Evolutionary conservation across 2,797 vertebrate genomes (phyloP).

Genomic region (Lacerta viridis): DNA sequence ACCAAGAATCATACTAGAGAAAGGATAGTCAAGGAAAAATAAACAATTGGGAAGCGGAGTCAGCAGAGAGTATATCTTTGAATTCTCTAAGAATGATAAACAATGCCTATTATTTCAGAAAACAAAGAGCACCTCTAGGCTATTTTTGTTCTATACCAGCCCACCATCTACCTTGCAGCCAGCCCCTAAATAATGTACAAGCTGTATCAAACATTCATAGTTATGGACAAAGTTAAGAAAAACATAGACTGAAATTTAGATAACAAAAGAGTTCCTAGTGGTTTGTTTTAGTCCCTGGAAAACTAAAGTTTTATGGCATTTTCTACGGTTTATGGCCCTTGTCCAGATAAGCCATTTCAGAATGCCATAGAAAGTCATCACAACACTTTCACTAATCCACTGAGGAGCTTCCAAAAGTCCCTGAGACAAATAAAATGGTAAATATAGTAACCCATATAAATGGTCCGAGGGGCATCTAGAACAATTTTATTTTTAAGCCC

Average conservation of each 20-base stretch:
- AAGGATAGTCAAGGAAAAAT: neutral
- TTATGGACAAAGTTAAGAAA: conserved; percentile 69
- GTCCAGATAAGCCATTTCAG: conserved; percentile 69
- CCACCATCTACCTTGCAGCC: conserved; percentile 61
- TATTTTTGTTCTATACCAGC: conserved; percentile 62
- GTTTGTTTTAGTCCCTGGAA: conserved; percentile 70
- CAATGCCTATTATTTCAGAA: neutral
- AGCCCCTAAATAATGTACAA: conserved; percentile 79
- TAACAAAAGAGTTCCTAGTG: conserved; percentile 74
- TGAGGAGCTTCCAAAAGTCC: conserved; percentile 2
- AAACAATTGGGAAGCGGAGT: neutral
- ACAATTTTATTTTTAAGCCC: neutral
- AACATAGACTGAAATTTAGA: conserved; percentile 66
- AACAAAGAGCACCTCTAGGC: conserved; percentile 32
- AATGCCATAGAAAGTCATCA: conserved; percentile 72
- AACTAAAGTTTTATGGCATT: conserved; percentile 75
- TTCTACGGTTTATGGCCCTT: conserved; percentile 67
- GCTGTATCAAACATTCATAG: conserved; percentile 83
- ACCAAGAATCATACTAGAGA: neutral
- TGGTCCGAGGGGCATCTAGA: neutral
- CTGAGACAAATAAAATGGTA: conserved; percentile 4
- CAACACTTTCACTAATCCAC: conserved; percentile 42
- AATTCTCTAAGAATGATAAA: neutral
- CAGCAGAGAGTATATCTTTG: no score
- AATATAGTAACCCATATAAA: neutral